Base-by-base conservation (phyloP, 2,888 invertebrate genomes). In the Metopia argyrocephala region DNA sequence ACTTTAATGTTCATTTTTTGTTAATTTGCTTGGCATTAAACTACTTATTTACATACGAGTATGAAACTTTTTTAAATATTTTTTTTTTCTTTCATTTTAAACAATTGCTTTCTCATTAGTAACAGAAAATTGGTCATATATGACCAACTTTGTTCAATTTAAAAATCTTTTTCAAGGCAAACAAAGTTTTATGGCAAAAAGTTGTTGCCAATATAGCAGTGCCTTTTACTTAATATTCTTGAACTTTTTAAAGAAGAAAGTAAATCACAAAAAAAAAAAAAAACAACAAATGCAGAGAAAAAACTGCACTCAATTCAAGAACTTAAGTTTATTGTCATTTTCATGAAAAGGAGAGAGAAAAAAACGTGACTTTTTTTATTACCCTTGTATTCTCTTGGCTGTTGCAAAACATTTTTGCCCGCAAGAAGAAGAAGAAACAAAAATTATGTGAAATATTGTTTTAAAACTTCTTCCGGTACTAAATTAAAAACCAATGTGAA, bases 291-390 rank as follows among this genome's bases (percentile, higher is more conserved):
- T 38, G 15, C 9, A 38, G 5, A 59, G 0, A 18, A n/a, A 28
- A 28, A 56, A 45, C 38, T 59, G 23, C 12, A 28, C 20, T 54
- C 46, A 50, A 38, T 4, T 31, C n/a, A 9, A 50, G 18, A 70
- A 56, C 70, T 59, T 70, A 65, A 76, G 76, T 76, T 76, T 70
- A 76, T 65, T 65, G 76, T 28, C 76, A 65, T 64, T 65, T 65
- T 65, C 45, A 52, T 65, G 45, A 21, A 52, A 21, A 12, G 45
- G n/a, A n/a, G n/a, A n/a, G n/a, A n/a, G n/a, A n/a, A 27, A 50
- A 38, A 64, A 76, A 76, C 70, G 76, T 70, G 64, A 70, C 76
- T 76, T 70, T 57, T n/a, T n/a, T n/a, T n/a, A 46, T 56, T 21
- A 56, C 65, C 9, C 9, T 6, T 6, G 57, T 46, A 68, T 27